Evolutionary conservation across 2,888 invertebrate species (phyloP).

Genomic region (Teleogryllus oceanicus): DNA sequence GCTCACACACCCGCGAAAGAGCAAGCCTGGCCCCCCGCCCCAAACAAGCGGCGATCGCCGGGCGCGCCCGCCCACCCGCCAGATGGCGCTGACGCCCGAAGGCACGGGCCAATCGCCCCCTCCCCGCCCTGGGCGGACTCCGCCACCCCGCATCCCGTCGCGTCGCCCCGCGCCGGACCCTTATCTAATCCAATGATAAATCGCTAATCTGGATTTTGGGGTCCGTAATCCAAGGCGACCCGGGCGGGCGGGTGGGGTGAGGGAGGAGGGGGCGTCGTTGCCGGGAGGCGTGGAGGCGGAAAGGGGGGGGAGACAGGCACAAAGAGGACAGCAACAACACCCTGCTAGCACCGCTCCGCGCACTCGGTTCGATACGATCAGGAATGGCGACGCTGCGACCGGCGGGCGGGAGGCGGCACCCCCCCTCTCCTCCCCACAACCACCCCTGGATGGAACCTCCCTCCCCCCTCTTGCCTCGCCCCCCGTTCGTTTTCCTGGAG

Average conservation of each 20-base stretch:
- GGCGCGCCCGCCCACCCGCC: background rate
- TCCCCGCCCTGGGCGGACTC: background rate
- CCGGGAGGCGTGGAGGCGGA: background rate
- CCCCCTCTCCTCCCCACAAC: background rate
- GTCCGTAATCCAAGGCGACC: background rate
- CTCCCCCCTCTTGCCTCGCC: background rate
- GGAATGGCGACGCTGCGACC: background rate
- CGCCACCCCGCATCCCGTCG: background rate
- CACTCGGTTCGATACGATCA: background rate
- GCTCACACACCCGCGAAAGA: background rate
- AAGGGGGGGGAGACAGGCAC: background rate
- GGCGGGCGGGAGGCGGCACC: too few species aligned
- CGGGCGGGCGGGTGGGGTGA: background rate
- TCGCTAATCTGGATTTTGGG: conserved; percentile 18
- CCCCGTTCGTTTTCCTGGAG: background rate
- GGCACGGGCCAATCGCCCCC: background rate
- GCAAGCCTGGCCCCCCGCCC: background rate
- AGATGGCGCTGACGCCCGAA: background rate
- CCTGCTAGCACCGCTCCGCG: background rate
- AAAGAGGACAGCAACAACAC: background rate
- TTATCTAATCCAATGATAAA: conserved; percentile 18
- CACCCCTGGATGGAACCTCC: background rate
- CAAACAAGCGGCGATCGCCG: background rate
- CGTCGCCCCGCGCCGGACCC: background rate
- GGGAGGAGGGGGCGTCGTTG: background rate